Conservation (phyloP, 2,113 vertebrate genomes). For the Synodontis membranacea region DNA sequence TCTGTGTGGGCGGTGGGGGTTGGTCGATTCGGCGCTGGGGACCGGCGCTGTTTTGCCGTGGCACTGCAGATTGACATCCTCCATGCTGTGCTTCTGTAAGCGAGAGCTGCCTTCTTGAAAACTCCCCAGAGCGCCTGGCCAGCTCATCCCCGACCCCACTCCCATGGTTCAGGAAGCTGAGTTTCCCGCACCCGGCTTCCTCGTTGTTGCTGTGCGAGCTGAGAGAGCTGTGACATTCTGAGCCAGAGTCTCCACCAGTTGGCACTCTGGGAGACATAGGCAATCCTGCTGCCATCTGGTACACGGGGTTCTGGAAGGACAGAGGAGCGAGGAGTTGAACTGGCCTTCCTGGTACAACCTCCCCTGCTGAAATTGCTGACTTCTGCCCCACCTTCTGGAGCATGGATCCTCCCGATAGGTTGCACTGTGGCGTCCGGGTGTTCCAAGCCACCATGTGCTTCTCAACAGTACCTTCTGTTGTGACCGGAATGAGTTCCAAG, state of each 20-base stretch:
- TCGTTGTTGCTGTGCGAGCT: slow-evolving; percentile 98
- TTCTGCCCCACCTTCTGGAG: slow-evolving; percentile 84
- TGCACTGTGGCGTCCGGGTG: slow-evolving; percentile 76
- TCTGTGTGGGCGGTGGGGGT: slow-evolving; percentile 76
- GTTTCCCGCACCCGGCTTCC: slow-evolving; percentile 75
- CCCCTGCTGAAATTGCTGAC: slow-evolving; percentile 76
- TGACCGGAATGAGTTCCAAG: slow-evolving; percentile 76
- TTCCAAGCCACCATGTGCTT: slow-evolving; percentile 75
- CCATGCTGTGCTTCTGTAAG: slow-evolving; percentile 81
- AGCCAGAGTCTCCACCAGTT: slow-evolving; percentile 87
- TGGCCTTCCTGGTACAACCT: slow-evolving; percentile 82
- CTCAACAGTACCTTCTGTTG: slow-evolving; percentile 61
- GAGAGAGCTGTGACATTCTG: slow-evolving; percentile 95
- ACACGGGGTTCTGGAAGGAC: slow-evolving; percentile 98
- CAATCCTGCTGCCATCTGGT: slow-evolving; percentile 96
- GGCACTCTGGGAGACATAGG: slow-evolving; percentile 85
- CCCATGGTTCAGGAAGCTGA: slow-evolving; percentile 73
- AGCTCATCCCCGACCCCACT: slow-evolving; percentile 84
- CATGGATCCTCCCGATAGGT: slow-evolving; percentile 77
- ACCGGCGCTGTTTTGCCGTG: slow-evolving; percentile 89
- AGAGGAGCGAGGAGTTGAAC: slow-evolving; percentile 88
- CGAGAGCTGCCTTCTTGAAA: slow-evolving; percentile 87
- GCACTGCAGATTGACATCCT: slow-evolving; percentile 75
- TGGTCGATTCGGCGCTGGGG: slow-evolving; percentile 94
- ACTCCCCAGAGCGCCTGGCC: slow-evolving; percentile 82